Percentiles rank a stretch among this genome's conserved stretches.
These are phyloP conservation scores for Hydrophis major DNA, from an alignment of 2,797 vertebrate genomes.

Conservation along the genomic window DNA sequence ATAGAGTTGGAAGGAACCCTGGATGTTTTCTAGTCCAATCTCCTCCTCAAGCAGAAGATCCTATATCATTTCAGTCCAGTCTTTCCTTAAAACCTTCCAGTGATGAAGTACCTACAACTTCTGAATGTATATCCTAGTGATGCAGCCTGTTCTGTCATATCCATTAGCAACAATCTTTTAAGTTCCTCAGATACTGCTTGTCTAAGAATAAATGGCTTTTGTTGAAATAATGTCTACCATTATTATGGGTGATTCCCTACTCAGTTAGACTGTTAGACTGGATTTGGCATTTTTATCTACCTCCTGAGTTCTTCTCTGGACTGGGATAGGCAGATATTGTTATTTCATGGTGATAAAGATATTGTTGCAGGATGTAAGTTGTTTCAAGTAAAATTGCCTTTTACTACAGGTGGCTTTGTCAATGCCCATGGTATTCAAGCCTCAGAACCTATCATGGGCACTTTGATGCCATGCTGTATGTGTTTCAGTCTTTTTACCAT, in stretches of 20 bases:
- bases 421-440: not conserved
- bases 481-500: not conserved
- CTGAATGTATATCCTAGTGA: conserved; percentile 12
- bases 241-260: not conserved
- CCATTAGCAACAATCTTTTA: not conserved
- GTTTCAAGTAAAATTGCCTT: not conserved
- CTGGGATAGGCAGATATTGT: not conserved
- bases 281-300: not conserved
- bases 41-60: too few relatives aligned
- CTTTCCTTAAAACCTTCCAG: too few relatives aligned
- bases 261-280: not conserved
- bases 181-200: not conserved
- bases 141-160: not conserved
- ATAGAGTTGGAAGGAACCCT: too few relatives aligned
- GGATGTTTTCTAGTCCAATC: too few relatives aligned
- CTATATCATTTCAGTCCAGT: too few relatives aligned
- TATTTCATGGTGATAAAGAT: not conserved
- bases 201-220: not conserved
- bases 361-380: not conserved
- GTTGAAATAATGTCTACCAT: not conserved
- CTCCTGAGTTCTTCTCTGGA: not conserved
- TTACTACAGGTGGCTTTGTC: not conserved
- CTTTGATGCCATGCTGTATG: not conserved
- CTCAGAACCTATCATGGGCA: not conserved
- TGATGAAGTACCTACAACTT: too few relatives aligned